Evolutionary conservation across 1,140 invertebrate species (phyloP), one percentile per base, ranked within the genome.

Genomic region (Pteromalus puparum): DNA sequence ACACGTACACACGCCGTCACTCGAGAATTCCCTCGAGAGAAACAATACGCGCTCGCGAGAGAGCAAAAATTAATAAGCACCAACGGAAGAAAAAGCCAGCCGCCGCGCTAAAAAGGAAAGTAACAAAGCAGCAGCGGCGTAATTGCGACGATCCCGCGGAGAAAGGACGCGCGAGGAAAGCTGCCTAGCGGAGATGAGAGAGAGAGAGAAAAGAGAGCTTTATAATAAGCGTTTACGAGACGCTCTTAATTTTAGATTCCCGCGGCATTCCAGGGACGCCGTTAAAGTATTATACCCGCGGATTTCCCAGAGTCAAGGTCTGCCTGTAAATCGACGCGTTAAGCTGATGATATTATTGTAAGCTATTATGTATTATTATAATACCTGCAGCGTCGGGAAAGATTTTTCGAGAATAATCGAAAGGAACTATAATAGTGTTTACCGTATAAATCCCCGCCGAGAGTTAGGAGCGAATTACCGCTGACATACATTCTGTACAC

Each of bases 211-310:
- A 81, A 61, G 21, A 38, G 28, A 65, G 38, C 30, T 77, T 30
- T 61, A 84, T 30, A 75, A 30, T 82, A 74, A 77, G 82, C 83
- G 67, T 84, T 82, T n/a, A 75, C 74, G 61, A 73, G 72, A 70
- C 77, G 88, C 82, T 89, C 88, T 90, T 89, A 88, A 89, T 89
- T 89, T 88, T 88, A 89, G 88, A 89, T 87, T 86, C 84, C 83
- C 81, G 80, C 79, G 30, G 30, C 30, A 34, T 34, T 34, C 30
- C 4, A 34, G 3, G n/a, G n/a, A n/a, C n/a, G n/a, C n/a, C 30
- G 30, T 34, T n/a, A n/a, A 34, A 34, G 30, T 34, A 34, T 34
- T 34, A 34, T 34, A 34, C 30, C 30, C 30, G 30, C 30, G 30
- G 30, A 34, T 34, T 34, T 34, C 30, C 30, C 30, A 5, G 4